Evolutionary conservation across 1,140 invertebrate genomes (phyloP), one percentile per base, ranked within the genome.

Genomic region (Trachymyrmex septentrionalis): DNA sequence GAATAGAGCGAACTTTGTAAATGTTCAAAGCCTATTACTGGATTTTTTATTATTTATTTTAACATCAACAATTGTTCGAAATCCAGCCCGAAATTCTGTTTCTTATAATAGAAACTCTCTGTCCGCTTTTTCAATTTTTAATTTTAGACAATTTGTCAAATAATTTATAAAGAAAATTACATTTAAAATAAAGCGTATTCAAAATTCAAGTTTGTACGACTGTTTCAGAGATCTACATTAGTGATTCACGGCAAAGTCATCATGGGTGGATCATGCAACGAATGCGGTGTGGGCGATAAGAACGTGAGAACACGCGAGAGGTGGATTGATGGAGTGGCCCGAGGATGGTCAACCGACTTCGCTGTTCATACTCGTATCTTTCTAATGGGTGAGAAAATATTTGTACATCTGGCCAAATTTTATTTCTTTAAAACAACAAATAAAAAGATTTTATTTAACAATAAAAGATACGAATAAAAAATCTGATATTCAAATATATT

Each of bases 231-330:
- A 55, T 82, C 57, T 84, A 53, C 24, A 80, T 86, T 67, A 24
- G 27, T 19, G 59, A 86, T 55, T 78, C 21, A 53, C 71, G 61
- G 67, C 38, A 50, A 64, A 27, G 38, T 27, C n/a, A 57, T 53
- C 55, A 57, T 86, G 63, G 55, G 34, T 55, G 76, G 85, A 81
- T 86, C 76, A 55, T 53, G 78, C 77, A 78, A 64, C 87, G 24
- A 16, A 73, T 24, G 21, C 34, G 16, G 73, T 67, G 80, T 75
- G 67, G 66, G 73, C 80, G 87, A 87, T 88, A 88, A 88, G 78
- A 61, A 85, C 72, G 72, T 78, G 86, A 88, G 86, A 88, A 85
- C 86, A 85, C 73, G 87, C 80, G 73, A 85, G 66, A 73, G 14
- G 76, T 57, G 67, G 80, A 57, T 53, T 86, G 85, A 87, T 57